Evolutionary conservation across 1,140 invertebrate species (phyloP), one percentile per base, ranked within the genome.

Genomic region (Zaprionus africanus): DNA sequence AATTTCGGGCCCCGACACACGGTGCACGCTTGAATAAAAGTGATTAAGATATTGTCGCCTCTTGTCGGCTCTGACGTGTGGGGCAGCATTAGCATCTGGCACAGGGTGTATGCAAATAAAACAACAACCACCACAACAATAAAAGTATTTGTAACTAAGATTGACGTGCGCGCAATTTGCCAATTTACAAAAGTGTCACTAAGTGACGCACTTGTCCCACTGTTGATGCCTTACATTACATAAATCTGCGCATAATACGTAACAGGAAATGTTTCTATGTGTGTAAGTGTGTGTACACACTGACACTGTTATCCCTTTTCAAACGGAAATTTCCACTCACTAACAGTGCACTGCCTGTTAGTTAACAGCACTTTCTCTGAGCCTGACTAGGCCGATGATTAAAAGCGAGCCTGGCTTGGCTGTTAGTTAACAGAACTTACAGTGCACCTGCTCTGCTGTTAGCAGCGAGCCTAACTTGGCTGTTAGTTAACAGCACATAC

Each of bases 1-100:
- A 19, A 76, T 84, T 90, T 87, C 85, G 85, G 85, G 85, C 86
- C 86, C 85, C 85, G 84, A 49, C 72, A 77, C 82, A 72, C 36
- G 41, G 12, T 34, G 51, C 59, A 22, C 64, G 68, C 58, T 62
- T 76, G n/a, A 46, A 46, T 3, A 46, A 17, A 17, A 17, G 41
- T 58, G 82, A 86, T 83, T 86, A 87, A 83, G 34, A 53, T 43
- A 31, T 31, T 51, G 38, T 31, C 38, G 54, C 22, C 12, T 19
- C 22, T 12, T n/a, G 17, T 17, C 11, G 28, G 28, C 59, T 65
- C 69, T 66, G 62, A 65, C 61, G 61, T 54, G 12, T 22, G 49
- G 51, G 49, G 62, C 31, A 61, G 69, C 17, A 65, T 65, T 65
- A 65, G 51, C 64, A 56, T 49, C 53, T 68, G 66, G 61, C 71